These are phyloP conservation scores for Cariama cristata DNA, from an alignment of 2,113 vertebrate species.

Conservation along the genomic window DNA sequence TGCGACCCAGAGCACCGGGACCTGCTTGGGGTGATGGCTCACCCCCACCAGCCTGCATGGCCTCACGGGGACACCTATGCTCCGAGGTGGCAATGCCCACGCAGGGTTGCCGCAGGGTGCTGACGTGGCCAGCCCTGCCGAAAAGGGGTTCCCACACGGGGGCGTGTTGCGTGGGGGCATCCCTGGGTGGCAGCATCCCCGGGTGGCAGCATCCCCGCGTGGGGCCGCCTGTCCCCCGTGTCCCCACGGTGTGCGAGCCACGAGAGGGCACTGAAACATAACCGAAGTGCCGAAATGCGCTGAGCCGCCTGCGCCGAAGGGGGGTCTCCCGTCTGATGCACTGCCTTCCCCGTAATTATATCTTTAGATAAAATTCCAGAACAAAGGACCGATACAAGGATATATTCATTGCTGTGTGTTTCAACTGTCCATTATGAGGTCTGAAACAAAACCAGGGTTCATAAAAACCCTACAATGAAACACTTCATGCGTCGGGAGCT, in stretches of 20 bases:
- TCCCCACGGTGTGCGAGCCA: not conserved
- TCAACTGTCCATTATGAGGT: not conserved
- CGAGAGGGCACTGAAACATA: slow-evolving; percentile 71
- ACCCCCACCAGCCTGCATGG: rapidly evolving
- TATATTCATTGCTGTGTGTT: not conserved
- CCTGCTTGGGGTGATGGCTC: rapidly evolving
- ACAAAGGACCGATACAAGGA: slow-evolving; percentile 20
- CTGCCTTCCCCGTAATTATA: slow-evolving; percentile 10
- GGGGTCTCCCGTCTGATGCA: not conserved
- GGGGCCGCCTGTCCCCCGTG: not conserved
- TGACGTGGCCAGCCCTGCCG: rapidly evolving
- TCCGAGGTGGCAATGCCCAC: rapidly evolving
- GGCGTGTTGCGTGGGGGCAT: not conserved
- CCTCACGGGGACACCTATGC: not conserved
- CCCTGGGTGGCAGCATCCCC: not conserved
- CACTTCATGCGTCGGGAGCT: not conserved
- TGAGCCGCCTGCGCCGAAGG: not conserved
- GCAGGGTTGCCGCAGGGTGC: rapidly evolving
- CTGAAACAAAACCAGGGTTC: not conserved
- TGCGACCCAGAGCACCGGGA: rapidly evolving
- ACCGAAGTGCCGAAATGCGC: not conserved
- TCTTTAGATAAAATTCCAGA: slow-evolving; percentile 38
- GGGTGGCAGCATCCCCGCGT: not conserved
- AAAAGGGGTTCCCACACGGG: rapidly evolving
- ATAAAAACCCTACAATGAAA: not conserved